phyloP scores from a whole-genome alignment of 2,113 vertebrate genomes.

The Rhinichthys klamathensis region DNA sequence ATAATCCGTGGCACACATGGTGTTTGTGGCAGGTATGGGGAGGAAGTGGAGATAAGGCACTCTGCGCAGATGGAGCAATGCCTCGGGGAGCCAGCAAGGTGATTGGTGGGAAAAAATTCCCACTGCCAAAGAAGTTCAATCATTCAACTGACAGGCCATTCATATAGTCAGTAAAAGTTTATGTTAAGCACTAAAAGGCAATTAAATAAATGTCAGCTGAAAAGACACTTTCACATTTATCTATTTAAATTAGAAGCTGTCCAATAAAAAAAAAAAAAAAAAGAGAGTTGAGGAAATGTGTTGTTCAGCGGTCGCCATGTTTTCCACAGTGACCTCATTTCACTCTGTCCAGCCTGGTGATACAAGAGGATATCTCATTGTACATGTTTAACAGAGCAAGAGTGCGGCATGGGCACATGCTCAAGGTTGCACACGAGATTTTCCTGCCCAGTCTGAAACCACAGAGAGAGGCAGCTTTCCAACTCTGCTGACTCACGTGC shows the following conservation, averaged over 20 bases:
- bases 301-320: slow-evolving; percentile 46
- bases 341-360: slow-evolving; percentile 37
- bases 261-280: too few relatives aligned
- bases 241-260: neutral
- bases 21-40: slow-evolving; percentile 14
- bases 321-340: slow-evolving; percentile 51
- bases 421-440: slow-evolving; percentile 42
- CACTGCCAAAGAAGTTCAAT: neutral
- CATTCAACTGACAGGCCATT: neutral
- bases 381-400: slow-evolving; percentile 52
- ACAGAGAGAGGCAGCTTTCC: slow-evolving; percentile 32
- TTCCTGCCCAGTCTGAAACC: slow-evolving; percentile 28
- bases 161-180: neutral
- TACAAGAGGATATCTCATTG: slow-evolving; percentile 55
- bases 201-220: neutral
- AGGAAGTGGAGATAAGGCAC: slow-evolving; percentile 18
- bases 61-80: neutral
- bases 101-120: neutral
- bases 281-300: slow-evolving; percentile 8
- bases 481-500: slow-evolving; percentile 45
- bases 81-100: slow-evolving; percentile 2
- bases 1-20: slow-evolving; percentile 43
- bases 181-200: neutral
- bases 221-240: neutral
- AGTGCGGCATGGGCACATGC: slow-evolving; percentile 34